These are phyloP conservation scores for Leucoptera coffeella DNA, from an alignment of 2,888 invertebrate genomes.

Conservation along the genomic window DNA sequence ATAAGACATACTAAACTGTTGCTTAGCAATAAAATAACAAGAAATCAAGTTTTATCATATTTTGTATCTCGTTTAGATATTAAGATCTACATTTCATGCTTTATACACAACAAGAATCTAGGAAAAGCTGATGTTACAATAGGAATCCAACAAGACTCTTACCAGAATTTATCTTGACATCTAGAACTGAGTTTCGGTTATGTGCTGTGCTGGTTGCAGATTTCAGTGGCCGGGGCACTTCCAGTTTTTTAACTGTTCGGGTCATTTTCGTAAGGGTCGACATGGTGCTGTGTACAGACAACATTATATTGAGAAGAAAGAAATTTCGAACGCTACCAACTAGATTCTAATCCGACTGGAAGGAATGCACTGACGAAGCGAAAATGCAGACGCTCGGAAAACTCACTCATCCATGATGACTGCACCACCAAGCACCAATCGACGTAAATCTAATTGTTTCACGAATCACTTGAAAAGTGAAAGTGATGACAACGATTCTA, in stretches of 20 bases:
- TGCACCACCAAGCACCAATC: slow-evolving; percentile 21
- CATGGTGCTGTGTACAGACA: slow-evolving; percentile 30
- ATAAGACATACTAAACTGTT: no score
- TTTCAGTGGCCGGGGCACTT: slow-evolving; percentile 69
- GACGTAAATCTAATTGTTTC: slow-evolving; percentile 32
- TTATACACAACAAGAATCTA: no score
- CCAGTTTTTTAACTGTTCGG: slow-evolving; percentile 67
- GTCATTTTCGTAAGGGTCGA: slow-evolving; percentile 59
- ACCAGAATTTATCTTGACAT: slow-evolving; percentile 50
- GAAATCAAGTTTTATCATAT: no score
- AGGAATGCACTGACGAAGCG: no score
- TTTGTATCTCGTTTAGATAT: no score
- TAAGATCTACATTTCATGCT: no score
- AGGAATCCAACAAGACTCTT: slow-evolving; percentile 9
- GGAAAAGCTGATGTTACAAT: background rate
- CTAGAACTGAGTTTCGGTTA: slow-evolving; percentile 43
- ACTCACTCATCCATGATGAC: slow-evolving; percentile 51
- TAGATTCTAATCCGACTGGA: no score
- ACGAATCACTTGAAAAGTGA: slow-evolving; percentile 46
- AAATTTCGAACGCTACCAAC: no score
- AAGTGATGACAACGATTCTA: slow-evolving; percentile 52
- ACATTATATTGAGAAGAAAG: no score
- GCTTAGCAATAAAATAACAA: no score
- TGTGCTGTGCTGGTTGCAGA: slow-evolving; percentile 51
- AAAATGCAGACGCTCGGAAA: slow-evolving; percentile 14